Conservation (phyloP, 1,140 invertebrate species). For the Meteorus sp. region DNA sequence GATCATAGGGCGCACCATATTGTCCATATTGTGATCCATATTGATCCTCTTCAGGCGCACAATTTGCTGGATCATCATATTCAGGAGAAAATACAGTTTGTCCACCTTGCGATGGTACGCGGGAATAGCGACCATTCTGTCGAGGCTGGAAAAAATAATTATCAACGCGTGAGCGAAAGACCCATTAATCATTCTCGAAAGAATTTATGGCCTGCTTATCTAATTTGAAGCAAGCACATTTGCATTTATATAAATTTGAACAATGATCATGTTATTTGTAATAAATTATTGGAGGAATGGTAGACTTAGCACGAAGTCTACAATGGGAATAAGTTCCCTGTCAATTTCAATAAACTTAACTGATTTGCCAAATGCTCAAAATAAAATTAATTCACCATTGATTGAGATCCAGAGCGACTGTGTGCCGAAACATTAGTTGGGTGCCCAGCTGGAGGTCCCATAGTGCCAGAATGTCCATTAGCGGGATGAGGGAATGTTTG, state of each 20-base stretch:
- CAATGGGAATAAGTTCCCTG: constrained; percentile 7
- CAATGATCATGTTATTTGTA: too few relatives aligned
- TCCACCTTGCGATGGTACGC: constrained; percentile 58
- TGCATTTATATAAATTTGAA: too few relatives aligned
- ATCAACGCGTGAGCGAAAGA: constrained; percentile 11
- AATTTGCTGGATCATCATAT: constrained; percentile 90
- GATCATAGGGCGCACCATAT: constrained; percentile 82
- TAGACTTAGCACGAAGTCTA: too few relatives aligned
- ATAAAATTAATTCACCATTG: constrained; percentile 66
- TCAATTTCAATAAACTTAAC: background rate
- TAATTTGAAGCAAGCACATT: too few relatives aligned
- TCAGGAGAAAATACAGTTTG: constrained; percentile 67
- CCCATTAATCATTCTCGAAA: background rate
- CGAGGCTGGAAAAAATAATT: constrained; percentile 61
- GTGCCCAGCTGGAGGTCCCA: constrained; percentile 70
- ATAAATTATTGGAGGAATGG: too few relatives aligned
- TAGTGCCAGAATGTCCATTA: constrained; percentile 73
- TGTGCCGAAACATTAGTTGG: constrained; percentile 68
- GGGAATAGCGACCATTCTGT: constrained; percentile 75
- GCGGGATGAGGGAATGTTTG: constrained; percentile 86
- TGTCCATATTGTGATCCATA: constrained; percentile 81
- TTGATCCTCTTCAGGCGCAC: constrained; percentile 85
- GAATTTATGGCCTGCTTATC: too few relatives aligned
- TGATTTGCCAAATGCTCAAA: constrained; percentile 9
- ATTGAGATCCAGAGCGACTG: constrained; percentile 82